These are phyloP conservation scores for Neostethus bicornis DNA, from an alignment of 2,797 vertebrate species.

Conservation along the genomic window DNA sequence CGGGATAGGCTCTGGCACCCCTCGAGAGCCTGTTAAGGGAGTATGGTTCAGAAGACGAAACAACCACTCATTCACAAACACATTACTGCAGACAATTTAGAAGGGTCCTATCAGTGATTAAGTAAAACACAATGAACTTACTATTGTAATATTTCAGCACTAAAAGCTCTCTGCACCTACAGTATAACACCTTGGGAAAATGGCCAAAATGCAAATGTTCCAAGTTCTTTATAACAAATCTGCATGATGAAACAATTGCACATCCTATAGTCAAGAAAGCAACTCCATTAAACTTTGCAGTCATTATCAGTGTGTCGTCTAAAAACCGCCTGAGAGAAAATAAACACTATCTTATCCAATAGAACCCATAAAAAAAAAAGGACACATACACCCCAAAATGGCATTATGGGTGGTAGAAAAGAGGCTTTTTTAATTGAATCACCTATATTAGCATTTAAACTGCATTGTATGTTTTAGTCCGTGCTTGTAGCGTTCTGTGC, in stretches of 20 bases:
- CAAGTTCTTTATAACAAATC: slow-evolving; percentile 50
- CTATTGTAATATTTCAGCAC: too few relatives aligned
- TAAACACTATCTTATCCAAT: slow-evolving; percentile 48
- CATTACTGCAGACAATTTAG: too few relatives aligned
- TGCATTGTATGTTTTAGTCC: slow-evolving; percentile 42
- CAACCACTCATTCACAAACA: too few relatives aligned
- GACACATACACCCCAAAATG: slow-evolving; percentile 52
- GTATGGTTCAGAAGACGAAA: too few relatives aligned
- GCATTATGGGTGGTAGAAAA: slow-evolving; percentile 54
- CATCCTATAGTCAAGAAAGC: slow-evolving; percentile 49
- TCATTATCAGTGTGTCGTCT: slow-evolving; percentile 63
- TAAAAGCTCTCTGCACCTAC: slow-evolving; percentile 39
- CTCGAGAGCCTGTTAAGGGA: too few relatives aligned
- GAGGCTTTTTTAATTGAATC: slow-evolving; percentile 69
- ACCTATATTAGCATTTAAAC: slow-evolving; percentile 70
- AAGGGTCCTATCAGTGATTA: too few relatives aligned
- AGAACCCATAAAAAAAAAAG: slow-evolving; percentile 65
- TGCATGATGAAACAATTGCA: slow-evolving; percentile 54
- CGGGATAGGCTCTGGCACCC: too few relatives aligned
- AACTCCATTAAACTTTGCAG: slow-evolving; percentile 52
- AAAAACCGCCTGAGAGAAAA: slow-evolving; percentile 54
- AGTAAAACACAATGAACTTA: too few relatives aligned
- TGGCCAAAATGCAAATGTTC: slow-evolving; percentile 49
- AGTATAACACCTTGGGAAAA: slow-evolving; percentile 33
- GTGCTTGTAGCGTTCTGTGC: slow-evolving; percentile 43